Conservation (phyloP, 2,888 invertebrate genomes). For the Orchesella flavescens region DNA sequence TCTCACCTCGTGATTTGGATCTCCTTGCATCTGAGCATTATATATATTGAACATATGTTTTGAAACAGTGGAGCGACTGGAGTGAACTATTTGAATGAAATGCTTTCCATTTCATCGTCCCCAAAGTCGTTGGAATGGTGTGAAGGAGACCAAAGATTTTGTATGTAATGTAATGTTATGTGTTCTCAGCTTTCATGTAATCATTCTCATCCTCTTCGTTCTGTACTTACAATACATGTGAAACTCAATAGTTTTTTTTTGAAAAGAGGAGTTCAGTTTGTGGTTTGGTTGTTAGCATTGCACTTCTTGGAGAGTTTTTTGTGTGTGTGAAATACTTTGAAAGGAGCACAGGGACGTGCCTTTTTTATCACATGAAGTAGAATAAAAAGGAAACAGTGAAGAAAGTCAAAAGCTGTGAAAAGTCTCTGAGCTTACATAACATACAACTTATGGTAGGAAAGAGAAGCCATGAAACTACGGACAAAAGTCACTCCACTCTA, state of each 20-base stretch:
- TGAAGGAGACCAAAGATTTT: too few relatives aligned
- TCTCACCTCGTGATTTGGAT: too few relatives aligned
- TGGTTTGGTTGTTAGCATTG: neutral
- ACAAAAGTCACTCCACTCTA: too few relatives aligned
- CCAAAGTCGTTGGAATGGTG: too few relatives aligned
- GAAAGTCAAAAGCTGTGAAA: slow-evolving; percentile 32
- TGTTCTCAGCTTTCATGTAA: neutral
- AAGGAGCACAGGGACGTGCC: too few relatives aligned
- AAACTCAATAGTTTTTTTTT: neutral
- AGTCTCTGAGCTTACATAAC: neutral
- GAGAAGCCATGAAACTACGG: neutral
- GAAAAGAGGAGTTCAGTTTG: neutral
- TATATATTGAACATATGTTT: too few relatives aligned
- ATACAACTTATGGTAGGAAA: neutral
- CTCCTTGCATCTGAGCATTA: too few relatives aligned
- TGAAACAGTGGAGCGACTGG: too few relatives aligned
- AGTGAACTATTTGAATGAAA: too few relatives aligned
- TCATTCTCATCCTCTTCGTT: neutral
- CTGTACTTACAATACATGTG: neutral
- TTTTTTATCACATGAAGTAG: too few relatives aligned
- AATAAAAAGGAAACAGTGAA: slow-evolving; percentile 2
- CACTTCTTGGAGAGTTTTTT: neutral
- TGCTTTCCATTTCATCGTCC: too few relatives aligned
- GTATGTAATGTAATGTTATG: too few relatives aligned
- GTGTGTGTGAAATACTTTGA: neutral